Evolutionary conservation across 1,140 invertebrate species (phyloP).

Genomic region (Drosophila triauraria): DNA sequence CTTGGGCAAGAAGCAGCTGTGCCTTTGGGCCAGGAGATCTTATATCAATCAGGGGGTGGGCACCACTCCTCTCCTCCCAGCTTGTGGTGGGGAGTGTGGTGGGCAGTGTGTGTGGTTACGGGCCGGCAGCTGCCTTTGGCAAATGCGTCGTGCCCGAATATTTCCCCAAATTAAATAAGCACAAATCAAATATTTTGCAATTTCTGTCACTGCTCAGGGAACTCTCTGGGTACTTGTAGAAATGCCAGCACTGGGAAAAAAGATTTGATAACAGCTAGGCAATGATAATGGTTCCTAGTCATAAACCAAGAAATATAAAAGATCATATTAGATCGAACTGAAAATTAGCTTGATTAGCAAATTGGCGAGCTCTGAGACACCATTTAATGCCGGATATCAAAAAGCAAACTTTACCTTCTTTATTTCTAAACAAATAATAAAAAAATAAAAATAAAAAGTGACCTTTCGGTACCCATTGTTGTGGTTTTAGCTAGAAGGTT

Average conservation of each 20-base stretch:
- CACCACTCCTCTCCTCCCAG: background rate
- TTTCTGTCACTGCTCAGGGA: constrained; percentile 64
- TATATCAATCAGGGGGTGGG: constrained; percentile 41
- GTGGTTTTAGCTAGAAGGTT: background rate
- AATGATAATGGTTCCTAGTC: constrained; percentile 2
- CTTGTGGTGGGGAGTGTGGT: background rate
- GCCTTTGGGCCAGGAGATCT: constrained; percentile 57
- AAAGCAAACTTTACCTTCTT: constrained; percentile 87
- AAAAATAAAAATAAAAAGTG: background rate
- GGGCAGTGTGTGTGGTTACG: constrained; percentile 21
- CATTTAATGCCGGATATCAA: constrained; percentile 87
- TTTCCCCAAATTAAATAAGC: constrained; percentile 76
- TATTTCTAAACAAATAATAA: constrained; percentile 85
- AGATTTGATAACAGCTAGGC: background rate
- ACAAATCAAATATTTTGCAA: constrained; percentile 81
- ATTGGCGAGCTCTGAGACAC: constrained; percentile 88
- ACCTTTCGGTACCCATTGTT: background rate
- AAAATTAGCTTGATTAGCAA: constrained; percentile 89
- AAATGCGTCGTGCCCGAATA: constrained; percentile 43
- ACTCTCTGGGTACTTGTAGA: constrained; percentile 3
- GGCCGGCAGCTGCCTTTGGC: constrained; percentile 14
- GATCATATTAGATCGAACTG: background rate
- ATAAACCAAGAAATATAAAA: background rate
- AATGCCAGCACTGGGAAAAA: constrained; percentile 1
- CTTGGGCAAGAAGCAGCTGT: constrained; percentile 9